Evolutionary conservation across 2,888 invertebrate species (phyloP).

Genomic region (Perithous albicinctus): DNA sequence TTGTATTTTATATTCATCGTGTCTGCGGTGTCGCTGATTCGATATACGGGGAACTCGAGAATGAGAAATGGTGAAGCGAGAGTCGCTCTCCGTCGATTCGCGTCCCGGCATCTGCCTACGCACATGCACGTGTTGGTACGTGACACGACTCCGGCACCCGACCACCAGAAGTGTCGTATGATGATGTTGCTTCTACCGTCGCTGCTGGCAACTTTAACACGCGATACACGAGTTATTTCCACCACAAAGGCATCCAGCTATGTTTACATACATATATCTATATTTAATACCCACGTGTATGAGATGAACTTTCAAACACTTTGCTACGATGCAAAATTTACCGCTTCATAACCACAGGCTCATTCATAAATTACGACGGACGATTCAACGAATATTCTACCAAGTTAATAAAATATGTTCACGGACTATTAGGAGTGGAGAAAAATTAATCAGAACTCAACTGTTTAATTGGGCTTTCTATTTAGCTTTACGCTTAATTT

Average conservation of each 20-base stretch:
- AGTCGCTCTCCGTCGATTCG: conserved; percentile 22
- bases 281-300: conserved; percentile 18
- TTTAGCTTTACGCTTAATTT: too few species aligned
- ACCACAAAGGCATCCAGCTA: conserved; percentile 12
- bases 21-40: conserved; percentile 14
- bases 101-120: conserved; percentile 53
- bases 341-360: not conserved
- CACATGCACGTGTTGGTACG: conserved; percentile 54
- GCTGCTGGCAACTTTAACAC: conserved; percentile 36
- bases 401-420: not conserved
- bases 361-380: conserved; percentile 5
- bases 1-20: conserved; percentile 43
- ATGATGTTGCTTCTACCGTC: conserved; percentile 25
- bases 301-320: conserved; percentile 9
- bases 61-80: conserved; percentile 15
- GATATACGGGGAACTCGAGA: conserved; percentile 25
- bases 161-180: conserved; percentile 15
- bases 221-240: conserved; percentile 20
- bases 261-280: not conserved
- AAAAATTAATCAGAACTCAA: not conserved
- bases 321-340: not conserved
- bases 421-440: too few species aligned
- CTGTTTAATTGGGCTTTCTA: too few species aligned
- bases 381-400: not conserved
- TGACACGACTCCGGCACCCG: conserved; percentile 39